Percentiles rank a stretch among this genome's conserved stretches.
These are phyloP conservation scores for Tapirus terrestris DNA, from an alignment of 2,113 vertebrate species.

Conservation along the genomic window DNA sequence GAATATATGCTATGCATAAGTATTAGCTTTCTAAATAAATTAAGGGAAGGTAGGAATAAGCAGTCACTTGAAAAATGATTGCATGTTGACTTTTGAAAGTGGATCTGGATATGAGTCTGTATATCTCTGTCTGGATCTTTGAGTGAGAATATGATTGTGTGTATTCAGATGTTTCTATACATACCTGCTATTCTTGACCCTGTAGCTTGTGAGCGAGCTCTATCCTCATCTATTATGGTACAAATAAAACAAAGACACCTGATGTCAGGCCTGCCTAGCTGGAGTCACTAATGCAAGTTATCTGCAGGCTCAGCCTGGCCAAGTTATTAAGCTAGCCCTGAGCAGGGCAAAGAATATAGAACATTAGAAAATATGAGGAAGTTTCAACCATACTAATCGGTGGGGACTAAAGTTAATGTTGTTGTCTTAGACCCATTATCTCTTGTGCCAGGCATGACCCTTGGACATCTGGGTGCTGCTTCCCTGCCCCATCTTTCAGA, in stretches of 20 bases:
- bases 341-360: constrained; percentile 11
- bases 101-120: constrained; percentile 2
- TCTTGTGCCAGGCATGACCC: background rate
- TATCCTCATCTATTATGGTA: background rate
- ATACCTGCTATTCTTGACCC: background rate
- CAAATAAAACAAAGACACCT: constrained; percentile 44
- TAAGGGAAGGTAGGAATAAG: constrained; percentile 31
- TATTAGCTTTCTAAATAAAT: constrained; percentile 60
- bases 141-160: background rate
- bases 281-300: background rate
- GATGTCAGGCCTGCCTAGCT: background rate
- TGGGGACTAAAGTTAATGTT: background rate
- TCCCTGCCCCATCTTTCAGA: background rate
- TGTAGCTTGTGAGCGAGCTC: background rate
- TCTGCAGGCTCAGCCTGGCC: background rate
- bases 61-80: constrained; percentile 55
- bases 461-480: background rate
- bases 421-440: constrained; percentile 18
- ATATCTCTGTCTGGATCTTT: constrained; percentile 1
- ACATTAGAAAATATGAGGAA: background rate
- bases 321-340: constrained; percentile 38
- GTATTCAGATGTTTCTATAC: background rate
- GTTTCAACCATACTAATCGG: background rate
- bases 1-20: constrained; percentile 24
- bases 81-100: background rate